Percentiles rank a stretch among this genome's conserved stretches.
phyloP scores from a whole-genome alignment of 2,797 vertebrate species.

The Pempheris klunzingeri region DNA sequence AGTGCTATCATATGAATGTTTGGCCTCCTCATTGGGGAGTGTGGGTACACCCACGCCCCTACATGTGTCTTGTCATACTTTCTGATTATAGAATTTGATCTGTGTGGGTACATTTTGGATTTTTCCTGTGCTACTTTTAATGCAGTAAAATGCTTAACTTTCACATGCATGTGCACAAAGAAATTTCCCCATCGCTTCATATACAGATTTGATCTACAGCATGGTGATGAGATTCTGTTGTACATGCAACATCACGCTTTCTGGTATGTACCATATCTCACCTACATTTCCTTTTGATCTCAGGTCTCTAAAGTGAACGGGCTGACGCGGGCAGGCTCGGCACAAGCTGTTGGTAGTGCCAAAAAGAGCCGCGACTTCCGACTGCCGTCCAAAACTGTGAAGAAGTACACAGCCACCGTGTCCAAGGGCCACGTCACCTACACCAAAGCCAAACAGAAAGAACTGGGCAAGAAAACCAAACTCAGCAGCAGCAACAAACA shows the following conservation, averaged over 20 bases:
- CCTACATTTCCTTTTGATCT: slow-evolving; percentile 14
- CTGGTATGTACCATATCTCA: background rate
- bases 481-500: slow-evolving; percentile 97
- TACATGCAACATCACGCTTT: too few relatives aligned
- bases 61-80: slow-evolving; percentile 9
- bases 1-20: slow-evolving; percentile 39
- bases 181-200: background rate
- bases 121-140: slow-evolving; percentile 5
- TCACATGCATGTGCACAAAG: background rate
- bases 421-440: slow-evolving; percentile 99
- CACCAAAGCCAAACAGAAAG: slow-evolving; percentile 99
- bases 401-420: slow-evolving; percentile 98
- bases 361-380: slow-evolving; percentile 97
- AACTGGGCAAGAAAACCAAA: slow-evolving; percentile 99
- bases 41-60: slow-evolving; percentile 31
- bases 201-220: background rate
- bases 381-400: slow-evolving; percentile 99
- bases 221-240: background rate
- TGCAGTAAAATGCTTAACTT: slow-evolving; percentile 12
- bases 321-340: slow-evolving; percentile 92
- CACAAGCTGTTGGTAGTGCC: slow-evolving; percentile 91
- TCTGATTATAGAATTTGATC: slow-evolving; percentile 28
- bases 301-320: slow-evolving; percentile 97
- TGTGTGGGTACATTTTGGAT: background rate
- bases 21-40: slow-evolving; percentile 39